A percentile compares a stretch with the other conserved stretches of the same genome.
These are phyloP conservation scores for Chrysolina oricalcia DNA, from an alignment of 2,888 invertebrate species.

Conservation along the genomic window DNA sequence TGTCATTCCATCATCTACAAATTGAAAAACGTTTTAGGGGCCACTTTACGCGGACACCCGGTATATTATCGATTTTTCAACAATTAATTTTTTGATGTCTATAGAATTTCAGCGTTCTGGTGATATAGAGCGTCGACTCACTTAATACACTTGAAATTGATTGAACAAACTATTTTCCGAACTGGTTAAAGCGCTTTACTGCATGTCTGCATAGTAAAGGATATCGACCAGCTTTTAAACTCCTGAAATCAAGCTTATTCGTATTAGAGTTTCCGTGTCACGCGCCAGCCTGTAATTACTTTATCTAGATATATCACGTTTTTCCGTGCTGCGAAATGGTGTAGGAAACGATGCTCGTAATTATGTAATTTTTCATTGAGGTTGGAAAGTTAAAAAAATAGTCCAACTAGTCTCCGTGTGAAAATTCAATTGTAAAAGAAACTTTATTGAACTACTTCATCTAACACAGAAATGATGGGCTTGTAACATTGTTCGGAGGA, in stretches of 20 bases:
- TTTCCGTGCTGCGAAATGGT: constrained; percentile 36
- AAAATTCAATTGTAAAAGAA: not conserved
- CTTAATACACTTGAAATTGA: too few relatives aligned
- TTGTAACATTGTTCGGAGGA: too few relatives aligned
- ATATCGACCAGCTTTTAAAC: constrained; percentile 22
- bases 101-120: too few relatives aligned
- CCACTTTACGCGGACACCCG: too few relatives aligned
- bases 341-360: constrained; percentile 37
- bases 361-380: constrained; percentile 45
- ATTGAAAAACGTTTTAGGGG: too few relatives aligned
- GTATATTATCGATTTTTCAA: too few relatives aligned
- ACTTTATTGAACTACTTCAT: not conserved
- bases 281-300: constrained; percentile 49
- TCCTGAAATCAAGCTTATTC: constrained; percentile 38
- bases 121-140: too few relatives aligned
- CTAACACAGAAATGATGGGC: not conserved
- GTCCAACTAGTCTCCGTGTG: constrained; percentile 22
- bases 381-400: constrained; percentile 26
- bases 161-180: too few relatives aligned
- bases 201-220: not conserved
- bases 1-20: too few relatives aligned
- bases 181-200: not conserved
- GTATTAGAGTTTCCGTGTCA: constrained; percentile 51
- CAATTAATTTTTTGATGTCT: too few relatives aligned
- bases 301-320: constrained; percentile 43